Percentiles rank a stretch among this genome's conserved stretches.
Evolutionary conservation across 2,888 invertebrate genomes (phyloP).

Genomic region (Plutella xylostella): DNA sequence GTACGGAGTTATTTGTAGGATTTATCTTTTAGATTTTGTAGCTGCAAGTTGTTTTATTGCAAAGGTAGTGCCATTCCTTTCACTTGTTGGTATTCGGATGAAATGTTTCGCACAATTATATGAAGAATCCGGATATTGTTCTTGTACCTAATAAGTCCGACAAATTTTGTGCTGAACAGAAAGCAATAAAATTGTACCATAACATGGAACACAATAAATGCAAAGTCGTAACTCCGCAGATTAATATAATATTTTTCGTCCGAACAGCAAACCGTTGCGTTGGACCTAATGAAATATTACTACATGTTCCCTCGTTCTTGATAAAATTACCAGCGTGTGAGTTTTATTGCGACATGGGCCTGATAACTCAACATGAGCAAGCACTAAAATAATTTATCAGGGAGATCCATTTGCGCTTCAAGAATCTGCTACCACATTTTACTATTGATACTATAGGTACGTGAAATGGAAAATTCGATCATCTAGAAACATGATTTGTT

Average conservation of each 20-base stretch:
- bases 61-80: constrained; percentile 2
- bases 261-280: constrained; percentile 41
- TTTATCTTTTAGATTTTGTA: constrained; percentile 18
- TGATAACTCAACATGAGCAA: constrained; percentile 54
- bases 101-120: constrained; percentile 11
- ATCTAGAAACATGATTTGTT: too few species aligned
- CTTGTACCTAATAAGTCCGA: too few species aligned
- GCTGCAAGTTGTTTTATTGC: constrained; percentile 1
- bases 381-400: constrained; percentile 58
- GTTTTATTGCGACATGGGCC: constrained; percentile 56
- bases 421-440: constrained; percentile 45
- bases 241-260: constrained; percentile 60
- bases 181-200: too few species aligned
- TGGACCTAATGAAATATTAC: constrained; percentile 61
- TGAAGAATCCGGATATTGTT: too few species aligned
- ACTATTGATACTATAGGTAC: background rate
- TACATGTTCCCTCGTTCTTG: constrained; percentile 53
- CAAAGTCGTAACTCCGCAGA: constrained; percentile 48
- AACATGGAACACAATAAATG: constrained; percentile 39
- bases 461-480: too few species aligned
- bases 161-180: too few species aligned
- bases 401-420: constrained; percentile 43
- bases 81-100: background rate
- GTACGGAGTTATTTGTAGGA: constrained; percentile 36
- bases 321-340: constrained; percentile 56